Evolutionary conservation across 1,140 invertebrate genomes (phyloP).

Genomic region (Drosophila kepulauana): DNA sequence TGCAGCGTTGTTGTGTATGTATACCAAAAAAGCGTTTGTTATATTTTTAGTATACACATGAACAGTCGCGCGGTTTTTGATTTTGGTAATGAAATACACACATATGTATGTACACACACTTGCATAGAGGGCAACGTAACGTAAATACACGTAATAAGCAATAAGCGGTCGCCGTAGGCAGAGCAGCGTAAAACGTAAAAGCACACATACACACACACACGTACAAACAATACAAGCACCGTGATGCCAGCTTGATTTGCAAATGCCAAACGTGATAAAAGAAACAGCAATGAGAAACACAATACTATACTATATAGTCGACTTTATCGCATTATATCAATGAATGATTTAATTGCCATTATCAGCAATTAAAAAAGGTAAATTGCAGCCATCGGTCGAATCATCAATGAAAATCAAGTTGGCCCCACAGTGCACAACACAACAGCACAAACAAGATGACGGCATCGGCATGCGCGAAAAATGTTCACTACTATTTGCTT

Average conservation of each 20-base stretch:
- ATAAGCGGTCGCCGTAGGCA: conserved; percentile 19
- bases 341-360: conserved; percentile 18
- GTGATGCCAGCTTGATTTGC: conserved; percentile 31
- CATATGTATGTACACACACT: conserved; percentile 10
- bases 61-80: conserved; percentile 21
- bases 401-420: conserved; percentile 39
- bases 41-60: conserved; percentile 45
- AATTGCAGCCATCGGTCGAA: conserved; percentile 27
- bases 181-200: conserved; percentile 33
- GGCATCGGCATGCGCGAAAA: conserved; percentile 73
- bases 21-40: conserved; percentile 32
- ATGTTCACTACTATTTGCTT: conserved; percentile 33
- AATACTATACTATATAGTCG: not conserved
- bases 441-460: conserved; percentile 51
- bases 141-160: conserved; percentile 66
- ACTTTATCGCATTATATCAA: conserved; percentile 24
- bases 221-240: conserved; percentile 52
- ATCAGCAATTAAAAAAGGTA: conserved; percentile 12
- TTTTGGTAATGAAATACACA: conserved; percentile 52
- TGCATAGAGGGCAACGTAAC: conserved; percentile 44
- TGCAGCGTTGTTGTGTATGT: conserved; percentile 35
- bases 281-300: not conserved
- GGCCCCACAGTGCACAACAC: conserved; percentile 40
- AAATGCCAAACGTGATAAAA: not conserved
- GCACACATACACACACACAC: conserved; percentile 14